A percentile compares a stretch with the other conserved stretches of the same genome.
Conservation (phyloP, 53 echinoderm and acorn worm genomes). For the Zoroaster sp. region DNA sequence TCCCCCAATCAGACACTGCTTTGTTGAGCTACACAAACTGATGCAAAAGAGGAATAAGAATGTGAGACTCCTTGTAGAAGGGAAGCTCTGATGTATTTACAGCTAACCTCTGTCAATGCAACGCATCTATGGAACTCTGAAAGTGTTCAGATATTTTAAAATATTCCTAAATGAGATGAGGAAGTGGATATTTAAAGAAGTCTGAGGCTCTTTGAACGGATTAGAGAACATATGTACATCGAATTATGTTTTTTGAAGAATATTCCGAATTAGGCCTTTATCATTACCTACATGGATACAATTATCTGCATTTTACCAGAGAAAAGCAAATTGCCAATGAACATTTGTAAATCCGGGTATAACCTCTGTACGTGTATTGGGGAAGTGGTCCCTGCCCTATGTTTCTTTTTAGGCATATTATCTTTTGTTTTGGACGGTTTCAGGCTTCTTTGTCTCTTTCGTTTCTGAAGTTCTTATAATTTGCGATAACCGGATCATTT, state of each 20-base stretch:
- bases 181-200: conserved; percentile 31
- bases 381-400: conserved; percentile 26
- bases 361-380: not conserved
- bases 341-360: conserved; percentile 1
- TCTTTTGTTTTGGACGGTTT: not conserved
- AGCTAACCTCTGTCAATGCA: not conserved
- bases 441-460: not conserved
- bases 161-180: not conserved
- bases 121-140: not conserved
- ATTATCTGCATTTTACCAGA: not conserved
- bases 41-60: not conserved
- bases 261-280: conserved; percentile 1
- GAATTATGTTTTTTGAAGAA: not conserved
- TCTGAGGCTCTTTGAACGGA: not conserved
- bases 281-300: conserved; percentile 24
- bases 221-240: not conserved
- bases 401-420: not conserved
- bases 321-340: not conserved
- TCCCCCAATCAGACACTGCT: not conserved
- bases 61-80: not conserved
- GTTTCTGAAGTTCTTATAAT: conserved; percentile 26
- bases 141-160: conserved; percentile 5
- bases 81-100: conserved; percentile 20
- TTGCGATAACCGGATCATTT: not conserved
- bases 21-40: not conserved